These are phyloP conservation scores for Myotis brandtii DNA, from an alignment of 2,113 vertebrate species.

Conservation along the genomic window DNA sequence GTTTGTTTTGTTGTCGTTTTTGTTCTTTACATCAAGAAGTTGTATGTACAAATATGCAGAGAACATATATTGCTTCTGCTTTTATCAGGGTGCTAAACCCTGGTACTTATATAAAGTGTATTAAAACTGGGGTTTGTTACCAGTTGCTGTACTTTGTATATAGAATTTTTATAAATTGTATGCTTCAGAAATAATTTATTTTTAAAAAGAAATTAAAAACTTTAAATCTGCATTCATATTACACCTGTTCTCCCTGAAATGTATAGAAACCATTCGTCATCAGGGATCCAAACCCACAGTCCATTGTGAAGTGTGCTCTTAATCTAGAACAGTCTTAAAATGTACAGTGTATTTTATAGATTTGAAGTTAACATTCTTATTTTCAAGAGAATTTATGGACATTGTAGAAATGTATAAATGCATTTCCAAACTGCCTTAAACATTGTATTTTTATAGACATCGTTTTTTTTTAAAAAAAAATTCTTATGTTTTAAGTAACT, in stretches of 20 bases:
- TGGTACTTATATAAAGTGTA: slow-evolving; percentile 92
- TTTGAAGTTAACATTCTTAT: slow-evolving; percentile 93
- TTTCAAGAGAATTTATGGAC: slow-evolving; percentile 94
- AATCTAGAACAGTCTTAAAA: slow-evolving; percentile 83
- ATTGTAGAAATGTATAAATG: slow-evolving; percentile 93
- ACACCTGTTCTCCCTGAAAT: slow-evolving; percentile 78
- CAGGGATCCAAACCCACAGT: slow-evolving; percentile 87
- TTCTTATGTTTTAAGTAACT: slow-evolving; percentile 89
- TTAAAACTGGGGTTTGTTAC: slow-evolving; percentile 95
- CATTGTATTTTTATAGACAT: slow-evolving; percentile 95
- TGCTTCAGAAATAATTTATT: slow-evolving; percentile 96
- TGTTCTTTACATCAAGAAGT: slow-evolving; percentile 82
- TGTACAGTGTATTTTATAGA: slow-evolving; percentile 96
- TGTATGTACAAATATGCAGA: slow-evolving; percentile 86
- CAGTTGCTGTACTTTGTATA: slow-evolving; percentile 91
- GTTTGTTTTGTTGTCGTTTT: slow-evolving; percentile 51
- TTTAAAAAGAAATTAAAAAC: slow-evolving; percentile 87
- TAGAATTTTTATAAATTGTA: slow-evolving; percentile 93
- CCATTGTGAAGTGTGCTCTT: slow-evolving; percentile 81
- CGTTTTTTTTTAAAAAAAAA: slow-evolving; percentile 84
- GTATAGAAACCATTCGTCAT: slow-evolving; percentile 89
- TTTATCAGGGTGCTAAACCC: slow-evolving; percentile 87
- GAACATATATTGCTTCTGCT: slow-evolving; percentile 85
- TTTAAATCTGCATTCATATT: slow-evolving; percentile 81
- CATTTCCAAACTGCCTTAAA: slow-evolving; percentile 95